Percentiles rank a stretch among this genome's conserved stretches.
phyloP scores from a whole-genome alignment of 1,140 invertebrate genomes.

The Drosophila ananassae region DNA sequence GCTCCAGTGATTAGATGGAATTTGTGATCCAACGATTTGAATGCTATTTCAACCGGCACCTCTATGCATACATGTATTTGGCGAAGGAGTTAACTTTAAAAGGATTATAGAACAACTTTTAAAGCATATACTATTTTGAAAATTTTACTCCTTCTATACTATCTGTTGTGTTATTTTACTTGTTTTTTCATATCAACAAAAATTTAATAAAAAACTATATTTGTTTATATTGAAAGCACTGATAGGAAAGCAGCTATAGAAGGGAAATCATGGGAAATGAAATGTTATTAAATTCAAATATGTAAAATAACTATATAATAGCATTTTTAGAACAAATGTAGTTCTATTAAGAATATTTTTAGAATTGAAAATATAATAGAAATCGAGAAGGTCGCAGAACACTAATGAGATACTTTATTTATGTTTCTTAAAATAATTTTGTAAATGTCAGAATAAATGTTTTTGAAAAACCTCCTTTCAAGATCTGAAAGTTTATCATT shows the following conservation, averaged over 20 bases:
- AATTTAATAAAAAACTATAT: neutral
- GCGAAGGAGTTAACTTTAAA: too few species aligned
- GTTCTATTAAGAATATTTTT: too few species aligned
- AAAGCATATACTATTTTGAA: neutral
- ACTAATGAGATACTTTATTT: too few species aligned
- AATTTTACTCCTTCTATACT: neutral
- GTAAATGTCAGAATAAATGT: neutral
- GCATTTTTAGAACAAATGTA: too few species aligned
- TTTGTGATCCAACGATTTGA: neutral
- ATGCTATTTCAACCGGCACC: slow-evolving; percentile 46
- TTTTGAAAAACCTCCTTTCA: neutral
- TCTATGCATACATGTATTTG: too few species aligned
- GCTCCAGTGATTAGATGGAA: slow-evolving; percentile 56
- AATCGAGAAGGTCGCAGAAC: too few species aligned
- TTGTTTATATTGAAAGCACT: neutral
- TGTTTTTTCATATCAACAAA: neutral
- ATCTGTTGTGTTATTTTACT: neutral
- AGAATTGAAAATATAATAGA: too few species aligned
- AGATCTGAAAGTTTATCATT: neutral
- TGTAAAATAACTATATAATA: too few species aligned
- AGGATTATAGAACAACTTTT: neutral
- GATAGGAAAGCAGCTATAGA: neutral
- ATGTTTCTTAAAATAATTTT: neutral
- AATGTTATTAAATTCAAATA: neutral
- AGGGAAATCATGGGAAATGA: neutral